Percentiles rank a stretch among this genome's conserved stretches.
Evolutionary conservation across 2,888 invertebrate species (phyloP).

Genomic region (Agriopis marginaria): DNA sequence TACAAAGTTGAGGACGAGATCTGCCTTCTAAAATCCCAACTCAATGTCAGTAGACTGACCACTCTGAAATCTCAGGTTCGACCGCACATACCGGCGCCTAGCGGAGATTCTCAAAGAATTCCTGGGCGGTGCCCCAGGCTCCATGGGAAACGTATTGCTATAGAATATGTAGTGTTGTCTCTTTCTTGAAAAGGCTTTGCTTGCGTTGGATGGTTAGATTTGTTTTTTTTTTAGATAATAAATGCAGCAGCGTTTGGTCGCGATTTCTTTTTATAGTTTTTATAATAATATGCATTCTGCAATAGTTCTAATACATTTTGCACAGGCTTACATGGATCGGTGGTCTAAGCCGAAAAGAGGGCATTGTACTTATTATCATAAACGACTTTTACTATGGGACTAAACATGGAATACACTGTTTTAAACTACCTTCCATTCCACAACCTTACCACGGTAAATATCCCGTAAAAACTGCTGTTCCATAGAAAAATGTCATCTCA

Average conservation of each 20-base stretch:
- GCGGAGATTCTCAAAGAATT: conserved; percentile 73
- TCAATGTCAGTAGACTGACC: conserved; percentile 69
- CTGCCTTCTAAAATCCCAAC: conserved; percentile 55
- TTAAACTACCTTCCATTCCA: no score
- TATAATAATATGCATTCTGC: background rate
- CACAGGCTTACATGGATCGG: no score
- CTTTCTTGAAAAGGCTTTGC: conserved; percentile 51
- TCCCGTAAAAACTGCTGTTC: no score
- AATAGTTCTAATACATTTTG: background rate
- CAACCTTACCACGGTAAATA: no score
- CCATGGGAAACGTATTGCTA: conserved; percentile 24
- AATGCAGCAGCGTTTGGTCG: conserved; percentile 26
- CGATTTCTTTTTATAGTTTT: background rate
- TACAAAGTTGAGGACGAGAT: background rate
- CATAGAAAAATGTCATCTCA: no score
- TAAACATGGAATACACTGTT: no score
- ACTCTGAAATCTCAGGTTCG: conserved; percentile 74
- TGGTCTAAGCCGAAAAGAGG: no score
- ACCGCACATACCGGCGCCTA: conserved; percentile 74
- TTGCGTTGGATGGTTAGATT: conserved; percentile 9
- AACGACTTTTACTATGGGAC: no score
- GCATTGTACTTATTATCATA: no score
- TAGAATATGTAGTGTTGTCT: conserved; percentile 49
- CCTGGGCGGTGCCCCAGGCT: conserved; percentile 55
- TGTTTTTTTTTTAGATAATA: background rate